Base-by-base conservation (phyloP, 1,140 invertebrate species). In the Zaprionus taronus region DNA sequence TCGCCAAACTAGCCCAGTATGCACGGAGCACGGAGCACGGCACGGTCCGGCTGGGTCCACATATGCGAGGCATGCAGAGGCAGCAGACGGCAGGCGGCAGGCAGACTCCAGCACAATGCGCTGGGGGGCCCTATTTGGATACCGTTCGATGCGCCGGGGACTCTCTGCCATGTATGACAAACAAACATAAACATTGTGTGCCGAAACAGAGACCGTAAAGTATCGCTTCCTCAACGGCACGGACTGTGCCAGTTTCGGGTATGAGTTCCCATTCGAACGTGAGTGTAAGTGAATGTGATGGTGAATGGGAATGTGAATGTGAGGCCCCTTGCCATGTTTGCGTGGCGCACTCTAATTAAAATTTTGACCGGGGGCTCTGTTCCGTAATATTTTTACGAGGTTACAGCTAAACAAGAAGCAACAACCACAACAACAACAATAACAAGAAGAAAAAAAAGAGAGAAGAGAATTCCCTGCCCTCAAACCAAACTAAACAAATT, bases 151-250 rank as follows among this genome's bases (percentile, higher is more conserved):
- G 84, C 84, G 80, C 84, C 75, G 58, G 84, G 75, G 85, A 87
- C 81, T 79, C 81, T 79, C 58, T 79, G 14, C 81, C 55, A 90
- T 87, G 84, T 87, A 87, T 87, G 84, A 87, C 84, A 87, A 87
- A 84, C 84, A 87, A 84, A 90, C 84, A 87, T 90, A 84, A 85
- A 87, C 84, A 87, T 79, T 87, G 84, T 87, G 84, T 89, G 70
- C 77, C 22, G 81, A 79, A 85, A 79, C 57, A 63, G 81, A 90
- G 85, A 81, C 78, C 75, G 67, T 74, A 87, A 77, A 85, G 81
- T 90, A 90, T 84, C 78, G 81, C 60, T 79, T 87, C 61, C 79
- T 83, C 58, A 31, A 26, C 67, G 28, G 20, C 47, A 24, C n/a
- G n/a, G 41, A 17, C n/a, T 51, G 47, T 51, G 47, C 47, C 47